phyloP scores from a whole-genome alignment of 2,797 vertebrate genomes.

The Pseudochirops corinnae region DNA sequence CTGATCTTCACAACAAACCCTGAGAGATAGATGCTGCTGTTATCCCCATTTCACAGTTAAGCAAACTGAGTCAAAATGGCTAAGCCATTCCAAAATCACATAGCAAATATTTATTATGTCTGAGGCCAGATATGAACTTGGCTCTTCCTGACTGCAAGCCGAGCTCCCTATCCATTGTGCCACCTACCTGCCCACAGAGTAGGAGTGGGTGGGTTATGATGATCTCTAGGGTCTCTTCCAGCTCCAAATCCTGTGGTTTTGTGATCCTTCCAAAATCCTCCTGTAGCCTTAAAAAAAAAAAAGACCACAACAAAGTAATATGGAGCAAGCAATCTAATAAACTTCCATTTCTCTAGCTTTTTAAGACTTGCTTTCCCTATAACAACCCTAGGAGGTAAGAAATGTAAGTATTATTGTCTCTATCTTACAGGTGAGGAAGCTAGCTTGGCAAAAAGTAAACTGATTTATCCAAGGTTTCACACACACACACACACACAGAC shows the following conservation, averaged over 20 bases:
- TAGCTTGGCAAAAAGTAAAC: constrained; percentile 41
- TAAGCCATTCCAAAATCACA: not conserved
- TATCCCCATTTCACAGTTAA: not conserved
- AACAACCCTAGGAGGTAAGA: not conserved
- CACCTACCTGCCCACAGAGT: not conserved
- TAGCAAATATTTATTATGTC: not conserved
- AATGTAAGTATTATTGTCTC: not conserved
- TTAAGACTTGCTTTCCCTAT: not conserved
- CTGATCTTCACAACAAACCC: not conserved
- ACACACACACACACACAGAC: not conserved
- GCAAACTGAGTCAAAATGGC: not conserved
- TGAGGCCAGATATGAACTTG: not conserved
- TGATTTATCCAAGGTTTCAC: constrained; percentile 21
- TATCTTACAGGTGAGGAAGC: constrained; percentile 54
- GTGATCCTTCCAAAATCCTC: not conserved
- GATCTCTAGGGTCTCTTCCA: not conserved
- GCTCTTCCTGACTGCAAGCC: not conserved
- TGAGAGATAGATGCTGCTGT: not conserved
- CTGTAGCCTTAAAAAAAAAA: not conserved
- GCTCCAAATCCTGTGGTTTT: not conserved
- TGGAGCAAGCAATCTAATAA: not conserved
- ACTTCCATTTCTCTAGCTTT: not conserved
- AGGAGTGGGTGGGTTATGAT: not conserved
- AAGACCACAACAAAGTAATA: not conserved
- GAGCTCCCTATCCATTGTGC: not conserved